A percentile compares a stretch with the other conserved stretches of the same genome.
Conservation (phyloP, 1,140 invertebrate species). For the Drosophila orena region DNA sequence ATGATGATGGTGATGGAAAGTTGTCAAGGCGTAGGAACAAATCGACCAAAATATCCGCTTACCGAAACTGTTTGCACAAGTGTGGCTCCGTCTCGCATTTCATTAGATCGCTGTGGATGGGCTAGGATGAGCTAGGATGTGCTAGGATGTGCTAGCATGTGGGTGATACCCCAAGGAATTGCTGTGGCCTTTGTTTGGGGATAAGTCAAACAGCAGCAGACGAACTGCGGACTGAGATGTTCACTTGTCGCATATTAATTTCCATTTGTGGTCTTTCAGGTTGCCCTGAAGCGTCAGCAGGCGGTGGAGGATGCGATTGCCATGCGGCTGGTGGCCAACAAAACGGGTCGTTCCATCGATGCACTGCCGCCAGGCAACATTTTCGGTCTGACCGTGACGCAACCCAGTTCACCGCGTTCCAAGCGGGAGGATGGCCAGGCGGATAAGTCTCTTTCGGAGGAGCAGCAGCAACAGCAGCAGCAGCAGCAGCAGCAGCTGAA, state of each 20-base stretch:
- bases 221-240: conserved; percentile 29
- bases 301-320: conserved; percentile 99
- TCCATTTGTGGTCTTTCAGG: conserved; percentile 87
- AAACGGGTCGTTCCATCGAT: conserved; percentile 92
- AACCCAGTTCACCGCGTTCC: conserved; percentile 85
- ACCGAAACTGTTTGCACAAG: conserved; percentile 80
- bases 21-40: conserved; percentile 75
- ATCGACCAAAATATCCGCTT: conserved; percentile 81
- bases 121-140: background rate
- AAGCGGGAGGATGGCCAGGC: conserved; percentile 2
- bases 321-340: conserved; percentile 94
- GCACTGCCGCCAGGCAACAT: conserved; percentile 96
- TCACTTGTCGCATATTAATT: conserved; percentile 84
- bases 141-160: background rate
- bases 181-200: conserved; percentile 41
- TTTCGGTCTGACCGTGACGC: conserved; percentile 92
- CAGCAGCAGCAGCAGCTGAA: background rate
- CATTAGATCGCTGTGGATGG: conserved; percentile 22
- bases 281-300: conserved; percentile 98
- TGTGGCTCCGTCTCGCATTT: conserved; percentile 70
- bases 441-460: background rate
- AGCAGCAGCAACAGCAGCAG: background rate
- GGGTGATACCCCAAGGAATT: conserved; percentile 61
- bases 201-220: conserved; percentile 68
- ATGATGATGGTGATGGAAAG: conserved; percentile 76